phyloP scores from a whole-genome alignment of 2,888 invertebrate species.

The Latrodectus hesperus region DNA sequence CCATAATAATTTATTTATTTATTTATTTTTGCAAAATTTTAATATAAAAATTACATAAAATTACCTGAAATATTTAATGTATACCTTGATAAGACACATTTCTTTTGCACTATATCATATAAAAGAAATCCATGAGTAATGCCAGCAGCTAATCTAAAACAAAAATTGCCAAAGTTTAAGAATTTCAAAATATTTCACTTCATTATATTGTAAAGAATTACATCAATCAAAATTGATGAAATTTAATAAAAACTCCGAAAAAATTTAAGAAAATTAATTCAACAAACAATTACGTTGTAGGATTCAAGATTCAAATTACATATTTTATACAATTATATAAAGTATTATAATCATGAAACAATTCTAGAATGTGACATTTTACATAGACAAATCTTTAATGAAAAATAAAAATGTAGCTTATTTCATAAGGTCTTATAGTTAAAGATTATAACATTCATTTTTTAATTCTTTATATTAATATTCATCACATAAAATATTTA shows the following conservation, averaged over 20 bases:
- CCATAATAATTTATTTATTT: not conserved
- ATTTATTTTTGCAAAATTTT: not conserved
- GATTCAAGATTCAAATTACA: too few species aligned
- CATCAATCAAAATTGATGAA: too few species aligned
- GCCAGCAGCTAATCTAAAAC: conserved; percentile 83
- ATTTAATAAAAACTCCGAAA: not conserved
- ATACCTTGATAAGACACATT: conserved; percentile 88
- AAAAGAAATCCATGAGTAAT: conserved; percentile 96
- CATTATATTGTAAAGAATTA: too few species aligned
- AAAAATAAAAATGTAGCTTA: too few species aligned
- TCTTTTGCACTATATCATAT: conserved; percentile 86
- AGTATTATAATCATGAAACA: too few species aligned
- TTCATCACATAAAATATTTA: too few species aligned
- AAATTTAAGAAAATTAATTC: not conserved
- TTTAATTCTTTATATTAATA: too few species aligned
- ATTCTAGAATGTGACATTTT: too few species aligned
- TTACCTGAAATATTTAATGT: conserved; percentile 92
- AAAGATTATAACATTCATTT: too few species aligned
- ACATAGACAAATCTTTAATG: too few species aligned
- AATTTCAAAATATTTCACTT: not conserved
- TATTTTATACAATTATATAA: too few species aligned
- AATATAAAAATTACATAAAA: conserved; percentile 33
- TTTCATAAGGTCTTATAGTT: too few species aligned
- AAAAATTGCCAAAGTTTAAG: not conserved
- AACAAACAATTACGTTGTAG: not conserved